Evolutionary conservation across 2,113 vertebrate genomes (phyloP).

Genomic region (Empidonax traillii): DNA sequence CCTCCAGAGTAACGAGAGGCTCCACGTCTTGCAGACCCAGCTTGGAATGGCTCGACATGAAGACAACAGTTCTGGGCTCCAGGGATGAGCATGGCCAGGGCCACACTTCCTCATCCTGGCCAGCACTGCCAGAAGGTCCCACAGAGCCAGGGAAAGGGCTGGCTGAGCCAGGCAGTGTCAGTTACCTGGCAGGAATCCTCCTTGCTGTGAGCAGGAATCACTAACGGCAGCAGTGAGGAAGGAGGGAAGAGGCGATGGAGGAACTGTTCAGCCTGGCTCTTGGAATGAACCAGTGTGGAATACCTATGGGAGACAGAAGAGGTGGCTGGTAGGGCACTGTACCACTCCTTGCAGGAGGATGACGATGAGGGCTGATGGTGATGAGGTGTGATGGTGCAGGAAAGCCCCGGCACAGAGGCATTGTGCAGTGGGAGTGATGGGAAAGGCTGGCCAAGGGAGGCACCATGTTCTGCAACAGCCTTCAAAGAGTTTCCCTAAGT

Average conservation of each 20-base stretch:
- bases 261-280: rapidly evolving
- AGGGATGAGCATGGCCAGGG: not conserved
- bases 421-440: not conserved
- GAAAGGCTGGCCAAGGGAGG: not conserved
- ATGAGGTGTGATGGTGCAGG: rapidly evolving
- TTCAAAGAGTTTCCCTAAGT: constrained; percentile 50
- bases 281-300: not conserved
- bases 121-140: rapidly evolving
- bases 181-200: not conserved
- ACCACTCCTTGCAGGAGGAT: rapidly evolving
- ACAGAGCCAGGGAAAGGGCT: rapidly evolving
- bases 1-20: not conserved
- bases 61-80: not conserved
- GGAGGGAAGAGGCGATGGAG: rapidly evolving
- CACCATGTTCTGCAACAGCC: not conserved
- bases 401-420: not conserved
- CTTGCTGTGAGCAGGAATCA: rapidly evolving
- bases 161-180: not conserved
- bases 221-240: not conserved
- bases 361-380: not conserved
- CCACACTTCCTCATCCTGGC: rapidly evolving
- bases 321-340: not conserved
- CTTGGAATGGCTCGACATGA: not conserved
- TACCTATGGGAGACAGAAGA: not conserved
- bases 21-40: rapidly evolving